Base-by-base conservation (phyloP, 2,888 invertebrate genomes). In the Zhengitettix transpicula region DNA sequence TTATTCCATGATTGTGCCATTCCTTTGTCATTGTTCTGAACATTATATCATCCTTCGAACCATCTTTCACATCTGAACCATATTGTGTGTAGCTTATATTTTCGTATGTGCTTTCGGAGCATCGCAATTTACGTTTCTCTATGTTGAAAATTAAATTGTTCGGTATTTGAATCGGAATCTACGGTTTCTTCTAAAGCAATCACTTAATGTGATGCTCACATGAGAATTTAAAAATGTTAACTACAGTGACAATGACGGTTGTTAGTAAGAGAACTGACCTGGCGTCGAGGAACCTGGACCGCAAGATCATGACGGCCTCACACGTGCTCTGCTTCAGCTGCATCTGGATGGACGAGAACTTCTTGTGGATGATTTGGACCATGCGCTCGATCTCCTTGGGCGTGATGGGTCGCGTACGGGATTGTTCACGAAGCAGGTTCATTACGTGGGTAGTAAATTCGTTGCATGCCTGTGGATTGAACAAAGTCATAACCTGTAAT, bases 361-460 rank as follows among this genome's bases (percentile, higher is more conserved):
- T 97, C 81, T 94, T 94, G 78, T 96, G 95, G 67, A 97, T 97
- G 68, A 97, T 97, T 75, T 93, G 93, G 62, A 97, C 96, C 97
- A 97, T 97, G 69, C 96, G 85, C 75, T 99, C 98, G 68, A 99
- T 99, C 78, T 99, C 99, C 84, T 96, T 90, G 56, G 95, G 95
- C 60, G 97, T 95, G 69, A 99, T 98, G 58, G 98, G 98, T 68
- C 98, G 81, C 67, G 97, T 98, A 70, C 96, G 89, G 71, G 93
- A 93, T 78, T 98, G 96, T 76, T 98, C 95, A 60, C 96, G 79
- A 65, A 98, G 80, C 68, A 98, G 78, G 75, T 98, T 98, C 89
- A 97, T 93, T 66, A 99, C 99, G 77, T 99, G 99, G n/a, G 97
- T 98, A 62, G 99, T 99, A 77, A 99, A 99, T 79, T 99, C 98